These are phyloP conservation scores for Megatriorchis doriae DNA, from an alignment of 2,113 vertebrate species.

Conservation along the genomic window DNA sequence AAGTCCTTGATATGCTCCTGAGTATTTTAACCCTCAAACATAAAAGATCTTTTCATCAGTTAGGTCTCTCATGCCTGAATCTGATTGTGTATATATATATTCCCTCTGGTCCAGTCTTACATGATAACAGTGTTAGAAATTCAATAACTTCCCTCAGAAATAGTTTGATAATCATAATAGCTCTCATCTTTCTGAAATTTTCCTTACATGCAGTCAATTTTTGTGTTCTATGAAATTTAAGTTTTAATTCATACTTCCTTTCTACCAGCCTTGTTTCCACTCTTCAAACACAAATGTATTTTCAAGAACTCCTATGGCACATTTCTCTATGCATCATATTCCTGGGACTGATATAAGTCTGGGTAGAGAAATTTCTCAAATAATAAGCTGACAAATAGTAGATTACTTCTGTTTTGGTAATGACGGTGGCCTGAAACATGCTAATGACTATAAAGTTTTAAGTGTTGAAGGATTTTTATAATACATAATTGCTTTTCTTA, in stretches of 20 bases:
- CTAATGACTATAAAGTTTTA: background rate
- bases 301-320: background rate
- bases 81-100: background rate
- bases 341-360: background rate
- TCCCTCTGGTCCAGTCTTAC: background rate
- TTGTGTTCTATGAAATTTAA: background rate
- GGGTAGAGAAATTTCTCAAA: background rate
- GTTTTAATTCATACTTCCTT: background rate
- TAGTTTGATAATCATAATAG: background rate
- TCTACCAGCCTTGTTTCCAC: background rate
- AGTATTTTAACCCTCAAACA: background rate
- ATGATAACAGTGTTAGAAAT: background rate
- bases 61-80: background rate
- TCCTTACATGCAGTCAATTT: background rate
- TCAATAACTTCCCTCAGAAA: background rate
- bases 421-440: background rate
- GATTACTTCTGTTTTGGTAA: background rate
- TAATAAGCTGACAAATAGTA: background rate
- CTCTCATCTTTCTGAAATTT: background rate
- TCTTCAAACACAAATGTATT: background rate
- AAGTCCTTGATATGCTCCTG: background rate
- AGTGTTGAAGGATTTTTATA: background rate
- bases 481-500: background rate
- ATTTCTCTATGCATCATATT: background rate
- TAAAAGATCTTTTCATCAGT: background rate